A percentile compares a stretch with the other conserved stretches of the same genome.
Conservation (phyloP, 2,888 invertebrate genomes). For the Hypsopygia costalis region DNA sequence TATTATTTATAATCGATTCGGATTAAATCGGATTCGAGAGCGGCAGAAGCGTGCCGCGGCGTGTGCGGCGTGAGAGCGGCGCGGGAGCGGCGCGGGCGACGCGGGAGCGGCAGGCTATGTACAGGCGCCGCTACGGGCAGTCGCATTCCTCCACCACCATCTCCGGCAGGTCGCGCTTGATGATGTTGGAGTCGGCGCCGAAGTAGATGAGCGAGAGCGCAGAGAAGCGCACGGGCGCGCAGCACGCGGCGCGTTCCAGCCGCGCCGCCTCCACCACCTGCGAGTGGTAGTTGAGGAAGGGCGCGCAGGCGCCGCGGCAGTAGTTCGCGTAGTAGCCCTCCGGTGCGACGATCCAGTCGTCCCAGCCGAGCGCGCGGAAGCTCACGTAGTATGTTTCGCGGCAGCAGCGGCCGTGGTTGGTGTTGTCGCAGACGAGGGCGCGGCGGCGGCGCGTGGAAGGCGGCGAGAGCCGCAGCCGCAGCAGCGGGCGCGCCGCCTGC, state of each 20-base stretch:
- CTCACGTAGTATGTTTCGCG: slow-evolving; percentile 95
- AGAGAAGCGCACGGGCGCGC: slow-evolving; percentile 95
- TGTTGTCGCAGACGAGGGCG: slow-evolving; percentile 90
- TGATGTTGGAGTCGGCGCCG: slow-evolving; percentile 93
- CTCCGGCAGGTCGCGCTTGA: slow-evolving; percentile 95
- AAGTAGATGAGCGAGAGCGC: slow-evolving; percentile 96
- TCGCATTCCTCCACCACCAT: slow-evolving; percentile 98
- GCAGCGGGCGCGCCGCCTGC: slow-evolving; percentile 88
- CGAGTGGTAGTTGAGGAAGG: slow-evolving; percentile 93
- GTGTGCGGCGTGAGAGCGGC: slow-evolving; percentile 40
- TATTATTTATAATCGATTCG: slow-evolving; percentile 77
- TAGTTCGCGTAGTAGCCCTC: slow-evolving; percentile 96
- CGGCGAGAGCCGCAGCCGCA: slow-evolving; percentile 88
- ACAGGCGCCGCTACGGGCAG: slow-evolving; percentile 85
- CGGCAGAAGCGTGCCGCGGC: slow-evolving; percentile 67
- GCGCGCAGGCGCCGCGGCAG: slow-evolving; percentile 94
- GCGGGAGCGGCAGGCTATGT: slow-evolving; percentile 48
- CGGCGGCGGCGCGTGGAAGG: slow-evolving; percentile 87
- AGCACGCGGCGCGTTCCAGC: slow-evolving; percentile 94
- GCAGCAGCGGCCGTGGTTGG: slow-evolving; percentile 83
- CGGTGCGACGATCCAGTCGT: slow-evolving; percentile 96
- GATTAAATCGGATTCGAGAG: slow-evolving; percentile 73
- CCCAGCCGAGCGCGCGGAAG: slow-evolving; percentile 95
- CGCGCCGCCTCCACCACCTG: slow-evolving; percentile 95
- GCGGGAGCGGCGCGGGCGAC: slow-evolving; percentile 32